phyloP scores from a whole-genome alignment of 2,113 vertebrate species.

The Zosterops pallidus region DNA sequence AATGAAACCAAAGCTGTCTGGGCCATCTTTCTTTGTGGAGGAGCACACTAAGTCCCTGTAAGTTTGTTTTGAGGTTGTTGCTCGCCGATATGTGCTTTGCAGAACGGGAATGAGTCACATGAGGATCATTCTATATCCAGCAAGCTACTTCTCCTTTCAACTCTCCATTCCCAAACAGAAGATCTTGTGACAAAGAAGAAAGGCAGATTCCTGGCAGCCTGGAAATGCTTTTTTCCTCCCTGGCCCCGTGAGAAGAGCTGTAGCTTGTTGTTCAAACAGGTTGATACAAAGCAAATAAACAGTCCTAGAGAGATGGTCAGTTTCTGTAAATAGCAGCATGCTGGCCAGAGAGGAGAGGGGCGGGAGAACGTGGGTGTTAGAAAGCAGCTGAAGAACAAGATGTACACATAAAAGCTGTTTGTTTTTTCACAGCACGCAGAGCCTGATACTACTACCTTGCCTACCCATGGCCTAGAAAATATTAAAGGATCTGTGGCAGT shows the following conservation, averaged over 20 bases:
- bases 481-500: neutral
- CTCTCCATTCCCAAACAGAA: constrained; percentile 36
- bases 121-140: constrained; percentile 31
- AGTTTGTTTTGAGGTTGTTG: constrained; percentile 62
- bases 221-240: neutral
- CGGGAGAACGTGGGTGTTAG: neutral
- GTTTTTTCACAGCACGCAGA: neutral
- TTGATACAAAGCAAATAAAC: constrained; percentile 63
- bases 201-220: constrained; percentile 24
- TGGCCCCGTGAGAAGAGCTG: neutral
- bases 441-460: neutral
- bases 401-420: constrained; percentile 35
- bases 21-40: constrained; percentile 16
- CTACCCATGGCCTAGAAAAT: neutral
- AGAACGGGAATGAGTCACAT: constrained; percentile 49
- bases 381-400: neutral
- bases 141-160: constrained; percentile 61
- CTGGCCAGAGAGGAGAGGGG: neutral
- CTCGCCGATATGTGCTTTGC: constrained; percentile 27
- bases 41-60: constrained; percentile 34
- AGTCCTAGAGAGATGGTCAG: constrained; percentile 5
- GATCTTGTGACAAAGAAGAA: constrained; percentile 29
- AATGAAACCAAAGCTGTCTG: neutral
- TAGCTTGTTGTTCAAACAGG: constrained; percentile 60
- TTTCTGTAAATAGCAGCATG: constrained; percentile 42